Evolutionary conservation across 2,888 invertebrate species (phyloP).

Genomic region (Criorhina ranunculi): DNA sequence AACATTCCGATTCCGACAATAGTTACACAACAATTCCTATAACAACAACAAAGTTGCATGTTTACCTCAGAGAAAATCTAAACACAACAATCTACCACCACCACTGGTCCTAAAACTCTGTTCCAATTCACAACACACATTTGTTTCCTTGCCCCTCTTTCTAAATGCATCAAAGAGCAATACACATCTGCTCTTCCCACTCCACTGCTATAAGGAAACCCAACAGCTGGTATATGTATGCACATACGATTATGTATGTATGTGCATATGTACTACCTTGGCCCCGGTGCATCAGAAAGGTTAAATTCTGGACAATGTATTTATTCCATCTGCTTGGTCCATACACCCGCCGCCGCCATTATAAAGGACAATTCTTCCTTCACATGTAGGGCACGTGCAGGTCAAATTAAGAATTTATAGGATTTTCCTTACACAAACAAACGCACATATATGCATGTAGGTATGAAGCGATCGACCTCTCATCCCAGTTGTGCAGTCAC

Average conservation of each 20-base stretch:
- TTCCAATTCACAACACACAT: slow-evolving; percentile 27
- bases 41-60: neutral
- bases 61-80: slow-evolving; percentile 17
- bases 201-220: slow-evolving; percentile 1
- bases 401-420: slow-evolving; percentile 53
- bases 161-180: slow-evolving; percentile 16
- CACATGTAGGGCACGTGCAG: slow-evolving; percentile 69
- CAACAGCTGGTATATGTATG: slow-evolving; percentile 29
- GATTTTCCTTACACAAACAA: slow-evolving; percentile 42
- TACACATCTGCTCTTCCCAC: slow-evolving; percentile 37
- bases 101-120: slow-evolving; percentile 14
- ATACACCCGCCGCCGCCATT: slow-evolving; percentile 31
- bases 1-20: slow-evolving; percentile 33
- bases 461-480: slow-evolving; percentile 7
- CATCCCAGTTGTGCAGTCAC: slow-evolving; percentile 14
- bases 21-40: slow-evolving; percentile 31
- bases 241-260: too few species aligned
- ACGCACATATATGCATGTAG: too few species aligned
- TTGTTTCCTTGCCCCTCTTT: slow-evolving; percentile 26
- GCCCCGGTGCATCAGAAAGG: slow-evolving; percentile 11
- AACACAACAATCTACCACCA: slow-evolving; percentile 9
- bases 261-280: slow-evolving; percentile 2
- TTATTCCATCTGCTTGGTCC: slow-evolving; percentile 52
- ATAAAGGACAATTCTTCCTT: slow-evolving; percentile 47
- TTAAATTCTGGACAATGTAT: slow-evolving; percentile 34